Conservation (phyloP, 2,888 invertebrate species). For the Venusia cambrica region DNA sequence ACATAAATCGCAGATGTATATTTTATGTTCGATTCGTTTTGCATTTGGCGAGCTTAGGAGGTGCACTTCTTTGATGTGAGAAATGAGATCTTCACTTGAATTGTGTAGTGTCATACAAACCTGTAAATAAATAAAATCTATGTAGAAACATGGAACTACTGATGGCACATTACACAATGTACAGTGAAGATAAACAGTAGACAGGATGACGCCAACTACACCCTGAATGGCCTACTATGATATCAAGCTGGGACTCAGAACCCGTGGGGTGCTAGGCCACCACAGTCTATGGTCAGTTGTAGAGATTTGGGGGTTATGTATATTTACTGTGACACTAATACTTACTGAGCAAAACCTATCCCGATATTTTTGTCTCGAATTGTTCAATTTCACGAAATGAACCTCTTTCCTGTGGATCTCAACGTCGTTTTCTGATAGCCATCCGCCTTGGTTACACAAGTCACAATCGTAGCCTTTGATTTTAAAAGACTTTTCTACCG, state of each 20-base stretch:
- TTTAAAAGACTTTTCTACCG: background rate
- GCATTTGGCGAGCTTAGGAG: constrained; percentile 44
- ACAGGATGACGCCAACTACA: too few species aligned
- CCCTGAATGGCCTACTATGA: too few species aligned
- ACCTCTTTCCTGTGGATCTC: constrained; percentile 43
- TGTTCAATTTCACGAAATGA: constrained; percentile 26
- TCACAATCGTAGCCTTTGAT: constrained; percentile 31
- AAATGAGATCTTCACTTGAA: constrained; percentile 20
- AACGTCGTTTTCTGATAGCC: constrained; percentile 48
- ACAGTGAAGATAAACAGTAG: too few species aligned
- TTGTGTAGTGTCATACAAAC: constrained; percentile 39
- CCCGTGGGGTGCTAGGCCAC: too few species aligned
- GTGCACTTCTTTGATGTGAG: constrained; percentile 48
- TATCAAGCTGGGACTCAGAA: too few species aligned
- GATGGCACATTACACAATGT: too few species aligned
- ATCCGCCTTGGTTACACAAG: constrained; percentile 37
- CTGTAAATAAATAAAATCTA: too few species aligned
- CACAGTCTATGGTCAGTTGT: too few species aligned
- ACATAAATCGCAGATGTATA: constrained; percentile 53
- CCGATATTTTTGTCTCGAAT: constrained; percentile 1
- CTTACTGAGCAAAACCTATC: constrained; percentile 27
- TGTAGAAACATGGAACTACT: too few species aligned
- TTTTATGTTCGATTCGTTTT: constrained; percentile 41
- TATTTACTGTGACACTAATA: constrained; percentile 3
- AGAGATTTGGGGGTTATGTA: too few species aligned